Base-by-base conservation (phyloP, 2,888 invertebrate genomes). In the Argyresthia albistria region DNA sequence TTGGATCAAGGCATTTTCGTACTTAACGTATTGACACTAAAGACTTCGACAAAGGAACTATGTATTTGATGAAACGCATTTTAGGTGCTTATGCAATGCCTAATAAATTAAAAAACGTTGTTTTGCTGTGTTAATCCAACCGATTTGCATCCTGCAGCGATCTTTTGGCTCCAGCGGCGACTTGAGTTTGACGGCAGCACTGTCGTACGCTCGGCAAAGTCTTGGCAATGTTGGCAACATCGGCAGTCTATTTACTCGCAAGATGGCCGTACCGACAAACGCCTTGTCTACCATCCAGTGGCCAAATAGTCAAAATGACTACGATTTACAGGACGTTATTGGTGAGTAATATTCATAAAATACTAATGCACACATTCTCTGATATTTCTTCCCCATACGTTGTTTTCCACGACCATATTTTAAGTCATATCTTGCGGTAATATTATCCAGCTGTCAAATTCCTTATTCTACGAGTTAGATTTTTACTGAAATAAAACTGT, bases 271-370 rank as follows among this genome's bases (percentile, higher is more conserved):
- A 62, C 61, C 60, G 59, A 64, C 66, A 55, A 76, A 67, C 64
- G 67, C 71, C 57, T 80, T 86, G 65, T 80, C 76, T n/a, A 11
- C 63, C 76, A 65, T 69, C 84, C 90, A 76, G 60, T 97, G 97
- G 97, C 93, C 97, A 59, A 97, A 96, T 88, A 92, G 91, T 70
- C 94, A 95, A 82, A 95, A 96, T 73, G 95, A 96, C 80, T 98
- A 98, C 84, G 96, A 97, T 83, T 86, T 98, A 67, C 92, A 93
- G 64, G 97, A 97, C 88, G 95, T 97, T 68, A 97, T 98, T 72
- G 96, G 96, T 95, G 86, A 89, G 91, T 90, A 57, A 54, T 59
- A 53, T 51, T 56, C n/a, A 35, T 46, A 42, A 9, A 35, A 71
- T 63, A 48, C 46, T 42, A 46, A 35, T n/a, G 43, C 35, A 39